phyloP scores from a whole-genome alignment of 1,140 invertebrate species.

The Zophobas morio region DNA sequence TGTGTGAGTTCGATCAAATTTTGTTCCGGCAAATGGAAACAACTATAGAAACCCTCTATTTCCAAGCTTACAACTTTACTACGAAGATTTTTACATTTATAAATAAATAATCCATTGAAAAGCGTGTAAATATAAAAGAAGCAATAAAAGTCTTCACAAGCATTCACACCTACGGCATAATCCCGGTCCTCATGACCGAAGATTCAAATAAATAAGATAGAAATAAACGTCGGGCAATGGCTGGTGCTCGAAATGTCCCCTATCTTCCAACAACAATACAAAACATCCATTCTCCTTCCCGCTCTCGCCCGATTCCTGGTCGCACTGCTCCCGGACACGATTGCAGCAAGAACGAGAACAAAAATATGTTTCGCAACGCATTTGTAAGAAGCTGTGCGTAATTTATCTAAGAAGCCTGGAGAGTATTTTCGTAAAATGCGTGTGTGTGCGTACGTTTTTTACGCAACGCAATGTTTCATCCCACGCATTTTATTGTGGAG shows the following conservation, averaged over 20 bases:
- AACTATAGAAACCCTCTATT: no score
- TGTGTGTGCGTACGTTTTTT: constrained; percentile 38
- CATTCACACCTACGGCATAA: constrained; percentile 46
- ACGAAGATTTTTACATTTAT: constrained; percentile 17
- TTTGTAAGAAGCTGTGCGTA: constrained; percentile 37
- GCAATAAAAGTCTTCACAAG: constrained; percentile 42
- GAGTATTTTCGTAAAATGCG: constrained; percentile 40
- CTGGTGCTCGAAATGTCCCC: constrained; percentile 47
- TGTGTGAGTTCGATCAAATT: no score
- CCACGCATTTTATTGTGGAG: constrained; percentile 6
- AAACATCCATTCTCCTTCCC: constrained; percentile 12
- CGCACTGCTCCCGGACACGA: background rate
- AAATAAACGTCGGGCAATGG: constrained; percentile 50
- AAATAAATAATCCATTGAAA: constrained; percentile 46
- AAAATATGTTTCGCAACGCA: constrained; percentile 40
- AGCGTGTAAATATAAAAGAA: constrained; percentile 35
- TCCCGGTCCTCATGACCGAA: constrained; percentile 46
- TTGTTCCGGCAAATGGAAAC: no score
- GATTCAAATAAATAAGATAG: constrained; percentile 42
- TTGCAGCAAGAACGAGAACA: constrained; percentile 23
- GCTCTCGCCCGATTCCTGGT: background rate
- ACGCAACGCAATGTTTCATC: constrained; percentile 16
- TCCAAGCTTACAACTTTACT: background rate
- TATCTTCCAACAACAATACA: constrained; percentile 26
- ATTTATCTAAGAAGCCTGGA: constrained; percentile 45